Conservation (phyloP, 2,797 vertebrate genomes). For the Acipenser oxyrinchus region DNA sequence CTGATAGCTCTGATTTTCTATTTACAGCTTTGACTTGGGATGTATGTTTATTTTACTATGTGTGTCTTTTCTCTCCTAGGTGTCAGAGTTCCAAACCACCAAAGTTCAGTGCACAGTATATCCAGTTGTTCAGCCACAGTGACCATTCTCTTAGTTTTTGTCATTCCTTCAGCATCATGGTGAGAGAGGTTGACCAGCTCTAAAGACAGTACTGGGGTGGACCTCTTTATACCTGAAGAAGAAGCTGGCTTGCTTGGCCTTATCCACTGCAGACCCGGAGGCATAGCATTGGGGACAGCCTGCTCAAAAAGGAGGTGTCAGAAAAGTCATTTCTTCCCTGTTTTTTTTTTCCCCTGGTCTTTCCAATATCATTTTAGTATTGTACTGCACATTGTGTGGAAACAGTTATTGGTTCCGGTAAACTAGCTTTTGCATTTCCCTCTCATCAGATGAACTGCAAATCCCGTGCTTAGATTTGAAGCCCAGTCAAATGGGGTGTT, state of each 20-base stretch:
- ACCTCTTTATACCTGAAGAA: background rate
- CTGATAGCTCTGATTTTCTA: too few relatives aligned
- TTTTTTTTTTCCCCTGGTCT: background rate
- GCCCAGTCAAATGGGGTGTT: too few relatives aligned
- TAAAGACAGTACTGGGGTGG: conserved; percentile 12
- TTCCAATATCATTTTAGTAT: background rate
- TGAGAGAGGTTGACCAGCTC: conserved; percentile 51
- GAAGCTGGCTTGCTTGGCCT: background rate
- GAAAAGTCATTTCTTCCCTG: background rate
- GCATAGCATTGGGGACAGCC: background rate
- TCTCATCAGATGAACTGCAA: too few relatives aligned
- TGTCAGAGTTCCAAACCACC: conserved; percentile 81
- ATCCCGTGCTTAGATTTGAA: too few relatives aligned
- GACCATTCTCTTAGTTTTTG: conserved; percentile 66
- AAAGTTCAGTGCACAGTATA: conserved; percentile 59
- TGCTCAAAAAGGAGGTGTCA: background rate
- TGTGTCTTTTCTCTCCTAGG: background rate
- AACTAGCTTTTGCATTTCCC: too few relatives aligned
- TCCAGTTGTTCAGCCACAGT: conserved; percentile 61
- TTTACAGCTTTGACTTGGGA: background rate
- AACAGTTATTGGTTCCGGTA: background rate
- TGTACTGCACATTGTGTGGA: background rate
- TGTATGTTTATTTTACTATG: background rate
- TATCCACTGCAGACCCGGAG: background rate
- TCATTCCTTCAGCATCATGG: conserved; percentile 79